Evolutionary conservation across 2,113 vertebrate species (phyloP).

Genomic region (Paramisgurnus dabryanus): DNA sequence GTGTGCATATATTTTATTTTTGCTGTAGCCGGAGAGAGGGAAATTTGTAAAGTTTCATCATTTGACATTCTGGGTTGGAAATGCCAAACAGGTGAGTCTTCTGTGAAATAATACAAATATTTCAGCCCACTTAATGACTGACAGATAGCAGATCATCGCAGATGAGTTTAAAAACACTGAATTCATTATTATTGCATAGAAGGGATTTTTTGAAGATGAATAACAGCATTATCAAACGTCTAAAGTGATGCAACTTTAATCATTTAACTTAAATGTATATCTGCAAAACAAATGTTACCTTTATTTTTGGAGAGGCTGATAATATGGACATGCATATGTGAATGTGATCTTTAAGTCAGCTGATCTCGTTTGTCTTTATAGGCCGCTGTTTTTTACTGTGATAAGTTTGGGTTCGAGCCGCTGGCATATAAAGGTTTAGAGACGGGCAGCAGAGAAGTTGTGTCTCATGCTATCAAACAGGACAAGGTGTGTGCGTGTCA

Average conservation of each 20-base stretch:
- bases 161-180: not conserved
- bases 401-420: constrained; percentile 80
- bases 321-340: no score
- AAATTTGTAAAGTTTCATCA: constrained; percentile 80
- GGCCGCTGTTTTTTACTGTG: constrained; percentile 79
- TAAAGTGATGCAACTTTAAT: no score
- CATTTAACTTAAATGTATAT: no score
- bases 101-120: not conserved
- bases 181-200: no score
- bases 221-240: no score
- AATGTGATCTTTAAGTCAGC: no score
- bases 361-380: constrained; percentile 40
- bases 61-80: constrained; percentile 83
- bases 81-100: constrained; percentile 81
- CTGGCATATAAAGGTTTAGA: constrained; percentile 81
- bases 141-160: not conserved
- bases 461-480: constrained; percentile 77
- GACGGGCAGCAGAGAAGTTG: constrained; percentile 75
- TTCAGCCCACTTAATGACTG: not conserved
- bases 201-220: not conserved
- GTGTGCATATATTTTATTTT: not conserved
- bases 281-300: no score
- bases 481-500: constrained; percentile 70
- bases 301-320: no score
- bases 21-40: constrained; percentile 70